A percentile compares a stretch with the other conserved stretches of the same genome.
These are phyloP conservation scores for Phenganax subtilis DNA, from an alignment of 92 coral and sea anemone species.

Conservation along the genomic window DNA sequence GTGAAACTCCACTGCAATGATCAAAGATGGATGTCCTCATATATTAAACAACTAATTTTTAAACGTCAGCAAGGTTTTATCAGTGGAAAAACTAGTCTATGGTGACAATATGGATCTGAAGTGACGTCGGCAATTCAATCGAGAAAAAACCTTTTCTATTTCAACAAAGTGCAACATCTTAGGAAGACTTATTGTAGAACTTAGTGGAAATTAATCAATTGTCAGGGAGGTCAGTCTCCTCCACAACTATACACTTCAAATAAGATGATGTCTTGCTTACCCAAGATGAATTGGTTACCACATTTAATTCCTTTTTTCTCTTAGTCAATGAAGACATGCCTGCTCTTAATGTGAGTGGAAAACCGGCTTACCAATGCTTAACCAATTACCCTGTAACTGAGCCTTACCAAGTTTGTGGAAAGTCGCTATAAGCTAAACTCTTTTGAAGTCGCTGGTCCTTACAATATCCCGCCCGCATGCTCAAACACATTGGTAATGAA, in stretches of 20 bases:
- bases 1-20: conserved; percentile 1
- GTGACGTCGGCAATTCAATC: neutral
- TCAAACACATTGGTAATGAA: no score
- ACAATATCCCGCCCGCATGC: neutral
- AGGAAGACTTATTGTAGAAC: neutral
- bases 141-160: neutral
- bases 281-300: neutral
- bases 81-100: neutral
- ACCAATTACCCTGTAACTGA: neutral
- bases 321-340: neutral
- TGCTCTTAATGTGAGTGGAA: no score
- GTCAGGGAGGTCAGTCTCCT: neutral
- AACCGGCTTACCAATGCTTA: neutral
- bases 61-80: no score
- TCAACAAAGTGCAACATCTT: no score
- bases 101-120: no score
- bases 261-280: neutral
- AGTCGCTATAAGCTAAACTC: neutral
- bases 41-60: no score
- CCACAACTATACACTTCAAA: neutral
- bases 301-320: neutral
- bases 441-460: neutral
- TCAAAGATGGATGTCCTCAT: no score
- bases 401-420: no score
- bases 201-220: neutral